Percentiles rank a stretch among this genome's conserved stretches.
Conservation (phyloP, 2,797 vertebrate species). For the Melanotaenia boesemani region DNA sequence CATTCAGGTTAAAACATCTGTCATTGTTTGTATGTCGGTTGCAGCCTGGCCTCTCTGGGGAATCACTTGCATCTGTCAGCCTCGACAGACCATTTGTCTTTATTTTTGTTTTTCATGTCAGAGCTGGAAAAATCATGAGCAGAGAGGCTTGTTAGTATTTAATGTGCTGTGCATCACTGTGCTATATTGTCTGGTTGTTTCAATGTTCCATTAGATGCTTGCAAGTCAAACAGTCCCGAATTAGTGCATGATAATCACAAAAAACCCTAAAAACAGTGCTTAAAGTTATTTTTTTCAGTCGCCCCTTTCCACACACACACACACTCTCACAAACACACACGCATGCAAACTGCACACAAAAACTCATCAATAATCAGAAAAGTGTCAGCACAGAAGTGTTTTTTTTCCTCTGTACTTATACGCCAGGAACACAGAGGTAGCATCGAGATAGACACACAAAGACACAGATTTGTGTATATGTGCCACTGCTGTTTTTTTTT, state of each 20-base stretch:
- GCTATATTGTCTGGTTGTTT: conserved; percentile 28
- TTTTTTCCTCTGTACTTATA: conserved; percentile 57
- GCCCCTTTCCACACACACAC: neutral
- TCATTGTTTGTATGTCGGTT: conserved; percentile 66
- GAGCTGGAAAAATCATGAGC: conserved; percentile 24
- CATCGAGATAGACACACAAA: conserved; percentile 26
- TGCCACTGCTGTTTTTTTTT: neutral
- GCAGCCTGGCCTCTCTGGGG: conserved; percentile 43
- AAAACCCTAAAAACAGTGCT: conserved; percentile 14
- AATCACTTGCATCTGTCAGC: conserved; percentile 70
- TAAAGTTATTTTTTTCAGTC: conserved; percentile 23
- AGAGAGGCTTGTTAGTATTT: conserved; percentile 31
- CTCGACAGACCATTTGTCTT: conserved; percentile 70
- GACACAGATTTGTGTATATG: neutral
- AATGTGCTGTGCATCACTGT: conserved; percentile 26
- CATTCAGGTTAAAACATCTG: conserved; percentile 52
- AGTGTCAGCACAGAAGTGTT: conserved; percentile 38
- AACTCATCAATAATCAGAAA: conserved; percentile 60
- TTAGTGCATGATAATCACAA: conserved; percentile 30
- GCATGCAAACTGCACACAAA: conserved; percentile 25
- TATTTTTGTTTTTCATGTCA: conserved; percentile 52
- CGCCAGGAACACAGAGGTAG: conserved; percentile 50
- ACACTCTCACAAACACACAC: conserved; percentile 22
- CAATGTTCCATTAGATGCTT: conserved; percentile 34
- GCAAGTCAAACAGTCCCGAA: conserved; percentile 19